A percentile compares a stretch with the other conserved stretches of the same genome.
Evolutionary conservation across 2,888 invertebrate genomes (phyloP).

Genomic region (Pseudoips prasinana): DNA sequence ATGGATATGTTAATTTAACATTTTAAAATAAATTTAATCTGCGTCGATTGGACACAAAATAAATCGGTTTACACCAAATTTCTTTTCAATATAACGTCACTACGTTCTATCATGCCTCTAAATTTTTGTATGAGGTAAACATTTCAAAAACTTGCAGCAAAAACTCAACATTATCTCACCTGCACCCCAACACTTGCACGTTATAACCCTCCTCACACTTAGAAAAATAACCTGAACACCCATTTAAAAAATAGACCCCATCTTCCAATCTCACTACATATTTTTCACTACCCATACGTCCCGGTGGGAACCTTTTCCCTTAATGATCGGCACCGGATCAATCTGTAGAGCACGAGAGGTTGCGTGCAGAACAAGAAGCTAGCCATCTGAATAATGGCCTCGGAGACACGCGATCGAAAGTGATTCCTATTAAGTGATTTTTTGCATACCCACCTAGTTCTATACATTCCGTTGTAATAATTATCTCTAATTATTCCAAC

Average conservation of each 20-base stretch:
- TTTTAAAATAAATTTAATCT: no score
- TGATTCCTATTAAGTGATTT: conserved; percentile 20
- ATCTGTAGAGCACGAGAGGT: conserved; percentile 38
- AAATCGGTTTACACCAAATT: no score
- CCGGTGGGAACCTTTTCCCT: conserved; percentile 33
- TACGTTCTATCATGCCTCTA: no score
- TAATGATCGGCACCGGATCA: conserved; percentile 37
- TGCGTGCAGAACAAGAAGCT: conserved; percentile 36
- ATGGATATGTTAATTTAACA: no score
- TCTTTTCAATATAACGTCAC: no score
- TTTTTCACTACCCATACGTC: conserved; percentile 30
- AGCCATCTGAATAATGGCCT: conserved; percentile 29
- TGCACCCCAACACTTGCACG: background rate
- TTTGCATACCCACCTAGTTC: no score
- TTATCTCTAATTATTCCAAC: no score
- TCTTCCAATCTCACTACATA: conserved; percentile 14
- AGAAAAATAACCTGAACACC: background rate
- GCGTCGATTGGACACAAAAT: no score
- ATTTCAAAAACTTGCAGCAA: no score
- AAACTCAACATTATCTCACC: no score
- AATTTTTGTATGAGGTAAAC: no score
- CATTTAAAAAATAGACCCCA: conserved; percentile 20
- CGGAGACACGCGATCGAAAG: conserved; percentile 26
- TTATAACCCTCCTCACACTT: background rate
- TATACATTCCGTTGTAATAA: no score